A percentile compares a stretch with the other conserved stretches of the same genome.
Evolutionary conservation across 2,797 vertebrate species (phyloP).

Genomic region (Podarcis siculus): DNA sequence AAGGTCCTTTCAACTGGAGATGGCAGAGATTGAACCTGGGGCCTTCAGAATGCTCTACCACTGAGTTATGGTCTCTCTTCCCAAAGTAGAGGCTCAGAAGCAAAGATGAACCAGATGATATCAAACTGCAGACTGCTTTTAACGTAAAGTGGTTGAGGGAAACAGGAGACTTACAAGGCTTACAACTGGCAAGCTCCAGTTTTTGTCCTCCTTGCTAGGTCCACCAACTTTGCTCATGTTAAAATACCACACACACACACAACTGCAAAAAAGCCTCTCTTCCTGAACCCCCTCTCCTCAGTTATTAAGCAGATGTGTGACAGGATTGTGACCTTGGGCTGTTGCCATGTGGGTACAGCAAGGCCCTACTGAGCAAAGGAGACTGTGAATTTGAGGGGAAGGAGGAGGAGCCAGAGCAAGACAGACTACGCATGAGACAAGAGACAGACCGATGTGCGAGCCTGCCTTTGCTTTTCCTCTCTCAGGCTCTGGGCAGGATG

Average conservation of each 20-base stretch:
- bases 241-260: not conserved
- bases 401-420: not conserved
- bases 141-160: not conserved
- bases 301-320: not conserved
- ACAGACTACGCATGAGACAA: not conserved
- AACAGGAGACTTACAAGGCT: not conserved
- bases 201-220: no score
- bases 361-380: not conserved
- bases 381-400: not conserved
- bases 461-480: not conserved
- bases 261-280: not conserved
- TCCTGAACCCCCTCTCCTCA: not conserved
- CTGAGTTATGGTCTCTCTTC: no score
- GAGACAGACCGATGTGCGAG: not conserved
- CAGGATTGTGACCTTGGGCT: not conserved
- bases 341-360: not conserved
- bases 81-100: not conserved
- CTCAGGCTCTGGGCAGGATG: constrained; percentile 33
- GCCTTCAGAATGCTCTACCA: not conserved
- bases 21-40: no score
- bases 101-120: not conserved
- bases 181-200: not conserved
- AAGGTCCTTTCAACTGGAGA: not conserved
- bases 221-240: not conserved
- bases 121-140: not conserved